phyloP scores from a whole-genome alignment of 2,888 invertebrate genomes.

The Dolomedes plantarius region DNA sequence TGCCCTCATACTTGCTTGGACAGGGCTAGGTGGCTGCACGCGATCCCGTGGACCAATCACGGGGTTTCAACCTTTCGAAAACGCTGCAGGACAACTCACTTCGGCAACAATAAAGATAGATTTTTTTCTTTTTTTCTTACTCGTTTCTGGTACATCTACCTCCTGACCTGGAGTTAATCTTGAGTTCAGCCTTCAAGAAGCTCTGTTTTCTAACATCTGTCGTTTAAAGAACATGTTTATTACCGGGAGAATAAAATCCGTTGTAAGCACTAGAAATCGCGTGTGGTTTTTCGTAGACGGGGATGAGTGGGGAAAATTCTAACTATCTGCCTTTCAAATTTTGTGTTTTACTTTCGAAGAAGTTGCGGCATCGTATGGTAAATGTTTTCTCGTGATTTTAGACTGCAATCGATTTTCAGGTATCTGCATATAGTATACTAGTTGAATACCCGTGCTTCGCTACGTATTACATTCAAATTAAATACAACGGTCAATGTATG shows the following conservation, averaged over 20 bases:
- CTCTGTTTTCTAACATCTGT: slow-evolving; percentile 66
- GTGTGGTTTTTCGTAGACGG: no score
- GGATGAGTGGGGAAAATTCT: no score
- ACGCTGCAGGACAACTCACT: slow-evolving; percentile 58
- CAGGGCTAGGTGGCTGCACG: slow-evolving; percentile 59
- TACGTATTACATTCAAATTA: no score
- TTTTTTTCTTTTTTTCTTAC: slow-evolving; percentile 22
- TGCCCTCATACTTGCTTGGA: slow-evolving; percentile 62
- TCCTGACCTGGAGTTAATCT: slow-evolving; percentile 63
- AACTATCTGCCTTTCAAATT: no score
- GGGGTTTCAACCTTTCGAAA: slow-evolving; percentile 38
- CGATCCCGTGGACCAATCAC: slow-evolving; percentile 56
- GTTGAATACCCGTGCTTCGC: no score
- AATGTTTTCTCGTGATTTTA: no score
- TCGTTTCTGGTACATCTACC: slow-evolving; percentile 37
- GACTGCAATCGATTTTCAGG: no score
- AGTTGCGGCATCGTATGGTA: no score
- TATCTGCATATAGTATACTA: no score
- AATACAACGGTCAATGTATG: no score
- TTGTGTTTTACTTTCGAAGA: no score
- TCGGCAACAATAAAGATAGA: slow-evolving; percentile 63
- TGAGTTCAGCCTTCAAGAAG: slow-evolving; percentile 37
- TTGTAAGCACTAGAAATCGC: neutral
- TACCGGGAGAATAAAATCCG: neutral
- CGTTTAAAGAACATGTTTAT: slow-evolving; percentile 58